Conservation (phyloP, 2,113 vertebrate genomes). For the Triplophysa siluroides region DNA sequence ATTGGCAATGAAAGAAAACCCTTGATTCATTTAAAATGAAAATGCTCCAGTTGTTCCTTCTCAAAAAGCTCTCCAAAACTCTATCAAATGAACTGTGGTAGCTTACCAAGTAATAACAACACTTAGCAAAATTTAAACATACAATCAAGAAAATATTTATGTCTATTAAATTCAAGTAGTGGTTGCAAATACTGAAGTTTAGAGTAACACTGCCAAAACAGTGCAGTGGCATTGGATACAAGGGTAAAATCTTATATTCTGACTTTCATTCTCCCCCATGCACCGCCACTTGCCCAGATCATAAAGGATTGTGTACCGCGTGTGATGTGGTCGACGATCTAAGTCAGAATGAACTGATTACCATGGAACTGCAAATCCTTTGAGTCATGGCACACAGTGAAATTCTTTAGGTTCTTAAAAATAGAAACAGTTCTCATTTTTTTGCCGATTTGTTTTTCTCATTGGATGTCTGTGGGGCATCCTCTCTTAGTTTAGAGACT, state of each 20-base stretch:
- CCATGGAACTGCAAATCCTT: slow-evolving; percentile 70
- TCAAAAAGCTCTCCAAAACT: too few relatives aligned
- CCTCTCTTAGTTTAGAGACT: slow-evolving; percentile 62
- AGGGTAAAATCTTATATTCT: slow-evolving; percentile 61
- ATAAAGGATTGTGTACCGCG: slow-evolving; percentile 67
- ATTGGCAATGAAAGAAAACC: too few relatives aligned
- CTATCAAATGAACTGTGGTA: not conserved
- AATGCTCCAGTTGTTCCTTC: too few relatives aligned
- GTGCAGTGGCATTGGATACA: slow-evolving; percentile 48
- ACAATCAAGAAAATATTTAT: slow-evolving; percentile 20
- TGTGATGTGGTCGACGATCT: slow-evolving; percentile 76
- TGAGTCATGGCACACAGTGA: slow-evolving; percentile 72
- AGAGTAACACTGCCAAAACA: slow-evolving; percentile 46
- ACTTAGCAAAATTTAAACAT: slow-evolving; percentile 26
- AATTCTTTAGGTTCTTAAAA: slow-evolving; percentile 78
- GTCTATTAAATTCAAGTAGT: slow-evolving; percentile 6
- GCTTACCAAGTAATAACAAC: slow-evolving; percentile 6
- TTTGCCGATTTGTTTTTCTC: slow-evolving; percentile 71
- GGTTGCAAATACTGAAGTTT: slow-evolving; percentile 38
- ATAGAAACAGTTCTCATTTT: slow-evolving; percentile 71
- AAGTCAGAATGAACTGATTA: slow-evolving; percentile 81
- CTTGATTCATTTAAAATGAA: too few relatives aligned
- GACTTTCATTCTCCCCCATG: slow-evolving; percentile 55
- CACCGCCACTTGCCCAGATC: slow-evolving; percentile 57
- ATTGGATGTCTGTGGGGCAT: slow-evolving; percentile 73